Conservation (phyloP, 2,888 invertebrate species). For the Scelioninae gen. 2 region DNA sequence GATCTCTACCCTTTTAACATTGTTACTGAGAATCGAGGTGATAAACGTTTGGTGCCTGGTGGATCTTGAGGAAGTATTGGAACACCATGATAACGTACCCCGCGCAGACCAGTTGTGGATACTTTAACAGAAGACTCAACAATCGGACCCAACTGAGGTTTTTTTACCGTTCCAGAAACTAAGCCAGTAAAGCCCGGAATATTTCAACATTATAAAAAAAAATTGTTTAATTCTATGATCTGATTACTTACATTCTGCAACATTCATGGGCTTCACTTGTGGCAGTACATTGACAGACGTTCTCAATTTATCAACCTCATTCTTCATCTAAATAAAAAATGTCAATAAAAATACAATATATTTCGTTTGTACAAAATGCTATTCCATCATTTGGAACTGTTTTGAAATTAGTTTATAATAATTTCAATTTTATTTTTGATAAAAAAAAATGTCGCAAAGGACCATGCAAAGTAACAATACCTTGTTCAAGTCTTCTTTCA, state of each 20-base stretch:
- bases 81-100: slow-evolving; percentile 69
- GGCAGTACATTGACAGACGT: slow-evolving; percentile 51
- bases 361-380: too few species aligned
- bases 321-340: slow-evolving; percentile 63
- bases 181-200: slow-evolving; percentile 66
- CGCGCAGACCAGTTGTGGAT: slow-evolving; percentile 68
- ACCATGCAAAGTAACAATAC: too few species aligned
- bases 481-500: slow-evolving; percentile 67
- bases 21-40: slow-evolving; percentile 71
- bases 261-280: slow-evolving; percentile 39
- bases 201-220: slow-evolving; percentile 57
- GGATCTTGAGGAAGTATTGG: slow-evolving; percentile 71
- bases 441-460: too few species aligned
- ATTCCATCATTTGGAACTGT: too few species aligned
- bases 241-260: slow-evolving; percentile 57
- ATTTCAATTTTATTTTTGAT: too few species aligned
- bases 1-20: slow-evolving; percentile 67
- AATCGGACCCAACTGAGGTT: slow-evolving; percentile 68
- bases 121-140: slow-evolving; percentile 67
- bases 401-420: too few species aligned
- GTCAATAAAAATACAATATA: too few species aligned
- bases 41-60: slow-evolving; percentile 68
- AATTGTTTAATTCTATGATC: slow-evolving; percentile 13
- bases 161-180: slow-evolving; percentile 63
- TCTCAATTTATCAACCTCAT: slow-evolving; percentile 66